Evolutionary conservation across 2,113 vertebrate species (phyloP).

Genomic region (Gambusia affinis): DNA sequence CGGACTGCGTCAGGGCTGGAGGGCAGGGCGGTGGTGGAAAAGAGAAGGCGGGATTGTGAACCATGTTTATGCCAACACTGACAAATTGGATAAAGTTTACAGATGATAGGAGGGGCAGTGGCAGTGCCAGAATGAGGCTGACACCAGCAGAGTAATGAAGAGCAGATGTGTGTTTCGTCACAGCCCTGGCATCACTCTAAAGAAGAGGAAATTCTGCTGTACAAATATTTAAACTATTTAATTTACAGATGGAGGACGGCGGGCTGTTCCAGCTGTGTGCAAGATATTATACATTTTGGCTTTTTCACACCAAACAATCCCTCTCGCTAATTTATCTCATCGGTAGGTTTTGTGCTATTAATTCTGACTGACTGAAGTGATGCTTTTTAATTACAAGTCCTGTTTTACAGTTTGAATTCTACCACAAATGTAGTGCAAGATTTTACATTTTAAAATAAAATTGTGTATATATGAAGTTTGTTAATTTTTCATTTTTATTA

Average conservation of each 20-base stretch:
- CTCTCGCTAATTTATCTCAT: not conserved
- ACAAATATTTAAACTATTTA: not conserved
- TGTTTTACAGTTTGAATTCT: not conserved
- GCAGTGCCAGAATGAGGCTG: slow-evolving; percentile 46
- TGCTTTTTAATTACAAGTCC: too few relatives aligned
- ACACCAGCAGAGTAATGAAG: slow-evolving; percentile 26
- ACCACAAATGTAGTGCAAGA: not conserved
- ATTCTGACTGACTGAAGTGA: too few relatives aligned
- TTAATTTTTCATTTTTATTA: not conserved
- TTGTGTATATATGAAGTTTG: too few relatives aligned
- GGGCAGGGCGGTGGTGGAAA: slow-evolving; percentile 14
- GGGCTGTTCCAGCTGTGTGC: not conserved
- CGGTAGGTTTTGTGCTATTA: too few relatives aligned
- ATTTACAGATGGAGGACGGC: not conserved
- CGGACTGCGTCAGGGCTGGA: slow-evolving; percentile 22
- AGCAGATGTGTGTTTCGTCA: slow-evolving; percentile 61
- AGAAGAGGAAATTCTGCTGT: slow-evolving; percentile 26
- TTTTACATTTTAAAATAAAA: not conserved
- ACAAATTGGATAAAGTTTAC: slow-evolving; percentile 71
- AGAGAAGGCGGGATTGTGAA: slow-evolving; percentile 36
- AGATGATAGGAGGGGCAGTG: slow-evolving; percentile 47
- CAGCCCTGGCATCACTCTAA: slow-evolving; percentile 38
- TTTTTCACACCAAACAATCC: not conserved
- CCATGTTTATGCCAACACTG: slow-evolving; percentile 50
- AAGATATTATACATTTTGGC: not conserved